These are phyloP conservation scores for Myotis brandtii DNA, from an alignment of 2,113 vertebrate genomes.

Conservation along the genomic window DNA sequence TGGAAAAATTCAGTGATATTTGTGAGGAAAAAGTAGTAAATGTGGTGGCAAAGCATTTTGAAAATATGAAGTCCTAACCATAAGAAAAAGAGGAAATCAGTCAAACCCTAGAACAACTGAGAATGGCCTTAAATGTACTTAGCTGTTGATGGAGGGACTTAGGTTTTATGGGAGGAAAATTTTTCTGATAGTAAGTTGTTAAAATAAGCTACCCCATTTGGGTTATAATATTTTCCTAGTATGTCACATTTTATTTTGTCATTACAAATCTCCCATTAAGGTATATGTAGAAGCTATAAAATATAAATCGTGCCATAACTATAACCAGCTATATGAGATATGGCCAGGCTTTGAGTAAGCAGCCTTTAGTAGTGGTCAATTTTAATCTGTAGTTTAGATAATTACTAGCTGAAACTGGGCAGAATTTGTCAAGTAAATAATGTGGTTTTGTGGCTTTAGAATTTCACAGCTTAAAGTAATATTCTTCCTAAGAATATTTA, in stretches of 20 bases:
- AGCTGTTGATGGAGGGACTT: slow-evolving; percentile 39
- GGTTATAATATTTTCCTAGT: slow-evolving; percentile 63
- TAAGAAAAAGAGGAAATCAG: slow-evolving; percentile 42
- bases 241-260: slow-evolving; percentile 63
- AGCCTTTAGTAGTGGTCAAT: neutral
- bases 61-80: slow-evolving; percentile 58
- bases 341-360: neutral
- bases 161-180: slow-evolving; percentile 55
- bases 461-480: neutral
- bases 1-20: slow-evolving; percentile 30
- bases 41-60: slow-evolving; percentile 56
- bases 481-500: neutral
- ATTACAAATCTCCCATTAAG: slow-evolving; percentile 51
- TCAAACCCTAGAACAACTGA: neutral
- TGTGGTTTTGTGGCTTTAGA: neutral
- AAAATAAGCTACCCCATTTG: slow-evolving; percentile 63
- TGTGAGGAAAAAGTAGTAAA: slow-evolving; percentile 59
- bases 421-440: slow-evolving; percentile 6
- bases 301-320: neutral
- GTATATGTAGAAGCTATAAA: slow-evolving; percentile 46
- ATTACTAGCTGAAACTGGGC: neutral
- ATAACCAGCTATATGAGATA: neutral
- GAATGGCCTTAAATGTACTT: slow-evolving; percentile 2
- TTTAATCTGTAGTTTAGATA: slow-evolving; percentile 37
- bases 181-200: slow-evolving; percentile 59